These are phyloP conservation scores for Myiopsitta monachus DNA, from an alignment of 2,113 vertebrate genomes.

Conservation along the genomic window DNA sequence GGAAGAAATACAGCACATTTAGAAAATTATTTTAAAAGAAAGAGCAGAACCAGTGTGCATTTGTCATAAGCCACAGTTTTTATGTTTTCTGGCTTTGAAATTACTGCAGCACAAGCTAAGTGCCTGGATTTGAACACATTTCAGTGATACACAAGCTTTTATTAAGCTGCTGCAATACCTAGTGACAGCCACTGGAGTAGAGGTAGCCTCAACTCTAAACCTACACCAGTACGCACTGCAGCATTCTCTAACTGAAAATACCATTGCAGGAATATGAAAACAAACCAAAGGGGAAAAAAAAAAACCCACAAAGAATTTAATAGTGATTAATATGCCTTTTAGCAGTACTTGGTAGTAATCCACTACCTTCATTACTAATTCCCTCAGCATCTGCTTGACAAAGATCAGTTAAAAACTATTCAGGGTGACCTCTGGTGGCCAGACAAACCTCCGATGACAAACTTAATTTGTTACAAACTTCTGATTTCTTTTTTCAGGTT, in stretches of 20 bases:
- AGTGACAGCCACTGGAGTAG: neutral
- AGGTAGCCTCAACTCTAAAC: neutral
- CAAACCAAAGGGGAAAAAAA: neutral
- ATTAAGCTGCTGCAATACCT: neutral
- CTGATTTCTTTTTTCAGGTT: neutral
- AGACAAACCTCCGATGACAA: neutral
- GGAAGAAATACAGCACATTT: neutral
- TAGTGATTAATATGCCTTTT: slow-evolving; percentile 2
- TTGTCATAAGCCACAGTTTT: neutral
- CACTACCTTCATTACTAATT: neutral
- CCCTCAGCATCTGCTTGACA: neutral
- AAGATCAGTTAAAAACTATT: neutral
- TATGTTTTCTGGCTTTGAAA: neutral
- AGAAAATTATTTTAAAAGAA: neutral
- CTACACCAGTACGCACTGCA: neutral
- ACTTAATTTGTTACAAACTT: neutral
- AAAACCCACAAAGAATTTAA: neutral
- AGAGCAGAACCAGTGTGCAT: neutral
- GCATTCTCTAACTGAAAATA: neutral
- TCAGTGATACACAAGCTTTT: neutral
- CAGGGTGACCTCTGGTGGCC: slow-evolving; percentile 22
- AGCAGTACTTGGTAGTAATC: neutral
- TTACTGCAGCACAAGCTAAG: neutral
- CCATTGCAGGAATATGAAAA: neutral
- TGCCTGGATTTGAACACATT: neutral